Evolutionary conservation across 2,888 invertebrate species (phyloP).

Genomic region (Cephus pygmeus): DNA sequence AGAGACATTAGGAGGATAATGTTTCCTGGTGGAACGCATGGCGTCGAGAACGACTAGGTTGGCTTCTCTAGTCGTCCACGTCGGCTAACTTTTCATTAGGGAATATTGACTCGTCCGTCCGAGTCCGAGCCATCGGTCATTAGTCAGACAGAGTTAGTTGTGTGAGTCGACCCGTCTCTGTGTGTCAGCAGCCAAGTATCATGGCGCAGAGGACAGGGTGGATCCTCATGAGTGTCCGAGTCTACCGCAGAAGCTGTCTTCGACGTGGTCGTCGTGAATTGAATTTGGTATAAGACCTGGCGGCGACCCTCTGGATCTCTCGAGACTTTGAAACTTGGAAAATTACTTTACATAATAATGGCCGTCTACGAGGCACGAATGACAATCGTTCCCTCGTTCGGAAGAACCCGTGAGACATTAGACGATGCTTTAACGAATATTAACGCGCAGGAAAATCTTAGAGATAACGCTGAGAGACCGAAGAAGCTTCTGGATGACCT

Average conservation of each 20-base stretch:
- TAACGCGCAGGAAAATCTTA: not conserved
- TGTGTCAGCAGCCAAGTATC: not conserved
- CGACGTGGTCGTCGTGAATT: not conserved
- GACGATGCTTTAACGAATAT: not conserved
- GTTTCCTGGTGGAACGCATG: not conserved
- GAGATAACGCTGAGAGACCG: not conserved
- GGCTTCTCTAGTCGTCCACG: not conserved
- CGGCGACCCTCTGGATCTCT: not conserved
- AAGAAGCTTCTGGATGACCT: not conserved
- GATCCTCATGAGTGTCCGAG: not conserved
- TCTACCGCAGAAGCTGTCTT: not conserved
- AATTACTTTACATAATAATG: conserved; percentile 9
- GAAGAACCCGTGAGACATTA: not conserved
- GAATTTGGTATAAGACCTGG: not conserved
- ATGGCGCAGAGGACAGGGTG: not conserved
- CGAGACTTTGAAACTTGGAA: not conserved
- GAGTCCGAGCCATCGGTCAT: not conserved
- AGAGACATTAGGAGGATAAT: not conserved
- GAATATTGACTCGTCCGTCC: not conserved
- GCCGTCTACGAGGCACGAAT: not conserved
- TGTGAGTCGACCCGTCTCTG: not conserved
- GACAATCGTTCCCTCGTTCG: not conserved
- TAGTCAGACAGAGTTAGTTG: not conserved
- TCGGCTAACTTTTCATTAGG: not conserved
- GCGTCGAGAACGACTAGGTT: not conserved